Base-by-base conservation (phyloP, 2,888 invertebrate species). In the Congeria kusceri region DNA sequence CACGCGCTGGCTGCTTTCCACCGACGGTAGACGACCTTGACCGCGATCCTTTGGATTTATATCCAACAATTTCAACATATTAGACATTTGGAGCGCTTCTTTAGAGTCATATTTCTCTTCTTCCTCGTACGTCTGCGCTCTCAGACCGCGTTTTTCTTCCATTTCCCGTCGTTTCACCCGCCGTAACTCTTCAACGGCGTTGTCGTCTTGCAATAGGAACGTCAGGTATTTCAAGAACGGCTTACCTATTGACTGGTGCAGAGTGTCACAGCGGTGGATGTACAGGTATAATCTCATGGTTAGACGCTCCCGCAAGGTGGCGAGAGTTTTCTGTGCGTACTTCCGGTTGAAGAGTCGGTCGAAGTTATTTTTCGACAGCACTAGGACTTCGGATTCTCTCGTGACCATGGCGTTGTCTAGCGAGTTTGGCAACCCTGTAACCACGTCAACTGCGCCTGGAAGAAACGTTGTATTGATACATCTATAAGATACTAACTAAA, bases 171-270 rank as follows among this genome's bases (percentile, higher is more conserved):
- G 77, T 64, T 87, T 80, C 59, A 64, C 57, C 27, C 59, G 65
- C 39, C 76, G 80, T 18, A 87, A 62, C 3, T 73, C 68, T 62
- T 78, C 73, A 44, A 87, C 58, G 15, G 87, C 84, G 0, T 77
- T 74, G 1, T 85, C 74, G 58, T 89, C 89, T 61, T 84, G 83
- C n/a, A 89, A 64, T 53, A 87, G 84, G 49, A 89, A 86, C n/a
- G 88, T 88, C n/a, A 90, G 81, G 71, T 84, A 89, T 70, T 87
- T 89, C 20, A 90, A 72, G 63, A 90, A 88, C 23, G 87, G 81
- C 4, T 77, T 77, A 25, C 70, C 71, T 13, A 87, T 77, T 7
- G 80, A 61, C 53, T 78, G 76, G 15, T 75, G 65, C 20, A 83
- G 72, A 18, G 77, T 15, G n/a, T 86, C 84, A 18, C 84, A 82